phyloP scores from a whole-genome alignment of 2,113 vertebrate genomes.

The Trichomycterus rosablanca region DNA sequence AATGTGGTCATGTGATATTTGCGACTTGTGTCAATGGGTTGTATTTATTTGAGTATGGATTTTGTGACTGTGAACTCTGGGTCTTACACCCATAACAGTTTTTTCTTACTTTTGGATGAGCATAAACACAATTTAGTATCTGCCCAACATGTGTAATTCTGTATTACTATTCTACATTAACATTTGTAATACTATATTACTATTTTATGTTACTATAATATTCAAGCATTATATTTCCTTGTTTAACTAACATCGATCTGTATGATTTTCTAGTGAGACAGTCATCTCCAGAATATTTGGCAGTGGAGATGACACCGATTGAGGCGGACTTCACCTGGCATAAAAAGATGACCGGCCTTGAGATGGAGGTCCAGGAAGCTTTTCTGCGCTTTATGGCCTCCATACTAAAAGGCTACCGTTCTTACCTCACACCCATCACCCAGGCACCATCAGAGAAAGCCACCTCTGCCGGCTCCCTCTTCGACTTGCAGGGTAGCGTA shows the following conservation, averaged over 20 bases:
- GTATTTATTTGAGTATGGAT: too few species aligned
- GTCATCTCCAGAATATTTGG: constrained; percentile 73
- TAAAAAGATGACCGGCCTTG: constrained; percentile 84
- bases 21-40: too few species aligned
- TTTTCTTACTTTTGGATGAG: too few species aligned
- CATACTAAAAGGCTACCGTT: constrained; percentile 90
- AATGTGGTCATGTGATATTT: too few species aligned
- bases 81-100: too few species aligned
- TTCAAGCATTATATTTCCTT: too few species aligned
- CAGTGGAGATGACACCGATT: constrained; percentile 90
- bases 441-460: constrained; percentile 93
- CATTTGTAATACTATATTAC: too few species aligned
- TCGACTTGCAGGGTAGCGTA: constrained; percentile 87
- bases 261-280: constrained; percentile 73
- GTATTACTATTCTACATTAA: too few species aligned
- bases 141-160: background rate
- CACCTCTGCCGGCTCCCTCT: constrained; percentile 87
- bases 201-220: too few species aligned
- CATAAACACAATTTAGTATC: background rate
- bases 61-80: too few species aligned
- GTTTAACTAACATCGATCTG: too few species aligned
- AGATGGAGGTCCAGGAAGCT: constrained; percentile 94
- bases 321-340: constrained; percentile 96
- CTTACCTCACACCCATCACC: constrained; percentile 90
- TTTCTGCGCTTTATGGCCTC: constrained; percentile 96